Evolutionary conservation across 2,888 invertebrate genomes (phyloP).

Genomic region (Embidobia sp.): DNA sequence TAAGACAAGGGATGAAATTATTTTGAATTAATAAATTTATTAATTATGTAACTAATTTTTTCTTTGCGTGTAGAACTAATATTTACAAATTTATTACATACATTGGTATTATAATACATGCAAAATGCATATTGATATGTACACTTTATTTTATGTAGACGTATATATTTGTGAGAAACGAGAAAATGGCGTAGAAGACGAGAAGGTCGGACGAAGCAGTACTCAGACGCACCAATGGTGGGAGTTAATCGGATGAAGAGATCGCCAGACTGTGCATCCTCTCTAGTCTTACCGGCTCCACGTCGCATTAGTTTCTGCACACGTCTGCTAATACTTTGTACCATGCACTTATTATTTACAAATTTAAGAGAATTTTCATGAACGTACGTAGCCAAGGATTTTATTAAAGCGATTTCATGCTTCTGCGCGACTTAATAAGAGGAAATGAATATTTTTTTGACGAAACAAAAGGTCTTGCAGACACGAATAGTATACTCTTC

Average conservation of each 20-base stretch:
- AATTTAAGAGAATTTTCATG: slow-evolving; percentile 62
- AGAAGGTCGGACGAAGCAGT: slow-evolving; percentile 63
- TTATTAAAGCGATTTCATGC: slow-evolving; percentile 65
- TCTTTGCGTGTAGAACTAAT: too few species aligned
- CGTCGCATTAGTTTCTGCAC: slow-evolving; percentile 45
- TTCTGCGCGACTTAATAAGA: slow-evolving; percentile 57
- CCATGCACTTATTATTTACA: slow-evolving; percentile 52
- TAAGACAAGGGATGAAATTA: too few species aligned
- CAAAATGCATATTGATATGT: too few species aligned
- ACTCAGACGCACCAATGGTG: slow-evolving; percentile 66
- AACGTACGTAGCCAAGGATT: slow-evolving; percentile 52
- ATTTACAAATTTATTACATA: too few species aligned
- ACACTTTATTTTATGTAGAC: slow-evolving; percentile 13
- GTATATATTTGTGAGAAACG: slow-evolving; percentile 23
- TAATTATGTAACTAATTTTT: too few species aligned
- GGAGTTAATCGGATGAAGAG: slow-evolving; percentile 76
- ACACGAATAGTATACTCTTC: slow-evolving; percentile 22
- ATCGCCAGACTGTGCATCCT: slow-evolving; percentile 77
- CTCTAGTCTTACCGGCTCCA: slow-evolving; percentile 63
- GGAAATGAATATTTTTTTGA: slow-evolving; percentile 62
- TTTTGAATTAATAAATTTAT: too few species aligned
- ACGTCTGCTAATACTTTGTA: slow-evolving; percentile 40
- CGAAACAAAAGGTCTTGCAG: slow-evolving; percentile 53
- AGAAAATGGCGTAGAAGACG: slow-evolving; percentile 60
- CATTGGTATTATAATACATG: too few species aligned